Conservation (phyloP, 2,888 invertebrate genomes). For the Dryadula phaetusa region DNA sequence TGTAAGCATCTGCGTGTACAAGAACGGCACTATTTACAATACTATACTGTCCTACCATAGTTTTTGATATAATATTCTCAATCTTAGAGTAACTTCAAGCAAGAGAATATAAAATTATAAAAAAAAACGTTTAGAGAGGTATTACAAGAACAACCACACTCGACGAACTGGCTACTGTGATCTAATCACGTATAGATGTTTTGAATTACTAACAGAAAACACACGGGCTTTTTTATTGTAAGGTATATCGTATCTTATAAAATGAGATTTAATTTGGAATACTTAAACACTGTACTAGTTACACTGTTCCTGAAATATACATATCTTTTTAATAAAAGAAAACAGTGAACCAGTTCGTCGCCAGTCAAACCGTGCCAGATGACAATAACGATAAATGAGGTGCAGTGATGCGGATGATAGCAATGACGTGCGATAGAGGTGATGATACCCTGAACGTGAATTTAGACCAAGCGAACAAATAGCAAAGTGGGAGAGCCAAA, state of each 20-base stretch:
- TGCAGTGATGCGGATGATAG: constrained; percentile 81
- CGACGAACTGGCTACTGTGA: constrained; percentile 69
- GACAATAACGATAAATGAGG: constrained; percentile 65
- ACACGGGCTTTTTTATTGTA: not conserved
- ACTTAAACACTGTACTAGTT: not conserved
- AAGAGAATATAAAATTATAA: constrained; percentile 65
- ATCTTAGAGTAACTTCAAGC: constrained; percentile 68
- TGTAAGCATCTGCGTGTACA: constrained; percentile 72
- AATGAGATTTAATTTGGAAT: not conserved
- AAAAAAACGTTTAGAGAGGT: constrained; percentile 66
- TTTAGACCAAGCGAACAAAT: constrained; percentile 21
- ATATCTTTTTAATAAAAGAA: constrained; percentile 17
- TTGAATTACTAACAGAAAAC: not conserved
- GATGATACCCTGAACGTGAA: constrained; percentile 40
- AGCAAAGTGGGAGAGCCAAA: not conserved
- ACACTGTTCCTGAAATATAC: not conserved
- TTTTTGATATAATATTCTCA: constrained; percentile 61
- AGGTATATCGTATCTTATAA: not conserved
- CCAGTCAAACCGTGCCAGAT: constrained; percentile 80
- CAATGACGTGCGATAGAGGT: constrained; percentile 57
- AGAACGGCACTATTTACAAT: constrained; percentile 71
- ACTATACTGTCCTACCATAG: constrained; percentile 64
- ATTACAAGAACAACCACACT: constrained; percentile 72
- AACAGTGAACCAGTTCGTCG: constrained; percentile 66
- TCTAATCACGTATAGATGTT: no score